Base-by-base conservation (phyloP, 2,797 vertebrate genomes). In the Gobio occitaniae region DNA sequence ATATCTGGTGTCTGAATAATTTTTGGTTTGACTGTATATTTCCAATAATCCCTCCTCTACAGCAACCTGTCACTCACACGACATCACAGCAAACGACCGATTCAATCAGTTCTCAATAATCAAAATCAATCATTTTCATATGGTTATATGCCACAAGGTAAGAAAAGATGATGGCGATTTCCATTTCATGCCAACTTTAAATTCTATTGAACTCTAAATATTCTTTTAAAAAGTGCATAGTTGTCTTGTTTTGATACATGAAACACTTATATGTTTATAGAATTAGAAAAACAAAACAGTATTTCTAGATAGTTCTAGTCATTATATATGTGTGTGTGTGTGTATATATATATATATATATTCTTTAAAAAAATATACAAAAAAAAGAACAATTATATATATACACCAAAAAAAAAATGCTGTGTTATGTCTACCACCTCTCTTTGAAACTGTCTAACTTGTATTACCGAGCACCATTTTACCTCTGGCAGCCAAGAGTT, bases 371-470 rank as follows among this genome's bases (percentile, higher is more conserved):
- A 32, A 32, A 32, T 32, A 32, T 32, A 32, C 32, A 32, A 32
- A 32, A 32, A 32, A 32, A 32, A 32, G 32, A 32, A 32, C 2
- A 32, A 32, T 32, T 32, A 32, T 32, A 32, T 32, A 32, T 32
- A 32, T 32, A 32, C 32, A 32, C 32, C 32, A 32, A 32, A 32
- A 32, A 2, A 32, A 32, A 32, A 32, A 32, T 32, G 80, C 80
- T 50, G 74, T 87, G 86, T 88, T 89, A 75, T 83, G 80, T 89
- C 83, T 89, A 83, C 81, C 86, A 86, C 72, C 69, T 88, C 84
- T 87, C 84, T 89, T 82, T 87, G 81, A 90, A 91, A 92, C 87
- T 88, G 86, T 86, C 88, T 79, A 88, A 86, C 87, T 89, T 89
- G 75, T 92, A 84, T 89, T 88, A 87, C 79, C 86, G 86, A 88